Evolutionary conservation across 2,113 vertebrate genomes (phyloP).

Genomic region (Labeo rohita): DNA sequence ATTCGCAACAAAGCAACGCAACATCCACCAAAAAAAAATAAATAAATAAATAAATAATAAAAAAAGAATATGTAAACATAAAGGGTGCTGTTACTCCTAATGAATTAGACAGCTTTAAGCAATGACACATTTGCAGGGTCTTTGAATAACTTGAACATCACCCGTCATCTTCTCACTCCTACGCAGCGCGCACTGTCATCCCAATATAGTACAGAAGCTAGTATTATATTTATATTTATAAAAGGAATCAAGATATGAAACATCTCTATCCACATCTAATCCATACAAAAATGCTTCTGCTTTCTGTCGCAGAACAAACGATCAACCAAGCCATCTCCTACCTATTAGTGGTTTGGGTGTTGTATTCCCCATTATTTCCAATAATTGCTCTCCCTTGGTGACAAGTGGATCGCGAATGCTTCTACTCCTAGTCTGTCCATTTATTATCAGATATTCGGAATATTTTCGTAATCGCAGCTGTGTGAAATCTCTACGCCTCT

Average conservation of each 20-base stretch:
- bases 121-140: slow-evolving; percentile 26
- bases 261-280: slow-evolving; percentile 52
- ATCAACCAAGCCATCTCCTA: slow-evolving; percentile 61
- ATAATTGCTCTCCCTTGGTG: slow-evolving; percentile 66
- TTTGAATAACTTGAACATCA: slow-evolving; percentile 37
- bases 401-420: slow-evolving; percentile 71
- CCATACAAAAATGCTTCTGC: not conserved
- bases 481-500: slow-evolving; percentile 26
- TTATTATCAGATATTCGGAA: slow-evolving; percentile 50
- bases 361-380: slow-evolving; percentile 79
- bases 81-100: not conserved
- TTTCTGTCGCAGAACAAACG: not conserved
- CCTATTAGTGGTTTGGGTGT: slow-evolving; percentile 79
- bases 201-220: slow-evolving; percentile 36
- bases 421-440: slow-evolving; percentile 71
- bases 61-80: not conserved
- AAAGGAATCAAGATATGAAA: slow-evolving; percentile 47
- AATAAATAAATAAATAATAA: too few species aligned
- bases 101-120: not conserved
- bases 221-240: not conserved
- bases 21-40: not conserved
- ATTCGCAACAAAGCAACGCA: not conserved
- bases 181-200: slow-evolving; percentile 56
- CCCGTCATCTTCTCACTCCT: slow-evolving; percentile 47
- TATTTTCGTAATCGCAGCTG: slow-evolving; percentile 20